Conservation (phyloP, 53 echinoderm and acorn worm genomes). For the Echinometra lucunter region DNA sequence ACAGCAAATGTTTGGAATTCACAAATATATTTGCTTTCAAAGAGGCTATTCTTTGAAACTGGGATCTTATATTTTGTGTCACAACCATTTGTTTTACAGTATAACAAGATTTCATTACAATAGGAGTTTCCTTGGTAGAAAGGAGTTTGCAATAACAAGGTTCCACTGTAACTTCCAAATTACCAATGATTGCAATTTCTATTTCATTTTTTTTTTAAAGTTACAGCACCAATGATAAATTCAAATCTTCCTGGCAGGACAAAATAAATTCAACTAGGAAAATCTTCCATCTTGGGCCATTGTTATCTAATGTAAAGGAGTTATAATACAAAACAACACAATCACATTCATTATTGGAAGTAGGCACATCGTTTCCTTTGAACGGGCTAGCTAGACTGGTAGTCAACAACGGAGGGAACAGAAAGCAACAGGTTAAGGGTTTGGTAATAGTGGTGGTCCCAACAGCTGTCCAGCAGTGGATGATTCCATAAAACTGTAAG, state of each 20-base stretch:
- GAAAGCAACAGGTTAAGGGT: not conserved
- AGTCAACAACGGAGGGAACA: not conserved
- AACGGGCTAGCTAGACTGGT: not conserved
- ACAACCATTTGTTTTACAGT: too few relatives aligned
- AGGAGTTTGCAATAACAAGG: too few relatives aligned
- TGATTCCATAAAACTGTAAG: conserved; percentile 17
- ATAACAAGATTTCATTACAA: too few relatives aligned
- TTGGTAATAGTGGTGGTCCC: conserved; percentile 37
- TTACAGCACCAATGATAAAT: not conserved
- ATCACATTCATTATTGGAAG: not conserved
- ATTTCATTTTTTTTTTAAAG: not conserved
- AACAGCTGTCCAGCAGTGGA: conserved; percentile 27
- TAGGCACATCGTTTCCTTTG: not conserved
- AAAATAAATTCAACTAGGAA: not conserved
- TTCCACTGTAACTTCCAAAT: not conserved
- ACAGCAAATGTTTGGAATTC: too few relatives aligned
- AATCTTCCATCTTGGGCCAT: not conserved
- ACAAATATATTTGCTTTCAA: too few relatives aligned
- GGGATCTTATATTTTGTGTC: too few relatives aligned
- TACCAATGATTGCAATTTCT: not conserved
- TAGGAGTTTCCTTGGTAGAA: too few relatives aligned
- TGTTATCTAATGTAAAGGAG: not conserved
- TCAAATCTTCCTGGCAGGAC: not conserved
- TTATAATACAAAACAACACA: not conserved
- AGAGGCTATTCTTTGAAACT: too few relatives aligned